Percentiles rank a stretch among this genome's conserved stretches.
Evolutionary conservation across 2,888 invertebrate species (phyloP).

Genomic region (Hemaris fuciformis): DNA sequence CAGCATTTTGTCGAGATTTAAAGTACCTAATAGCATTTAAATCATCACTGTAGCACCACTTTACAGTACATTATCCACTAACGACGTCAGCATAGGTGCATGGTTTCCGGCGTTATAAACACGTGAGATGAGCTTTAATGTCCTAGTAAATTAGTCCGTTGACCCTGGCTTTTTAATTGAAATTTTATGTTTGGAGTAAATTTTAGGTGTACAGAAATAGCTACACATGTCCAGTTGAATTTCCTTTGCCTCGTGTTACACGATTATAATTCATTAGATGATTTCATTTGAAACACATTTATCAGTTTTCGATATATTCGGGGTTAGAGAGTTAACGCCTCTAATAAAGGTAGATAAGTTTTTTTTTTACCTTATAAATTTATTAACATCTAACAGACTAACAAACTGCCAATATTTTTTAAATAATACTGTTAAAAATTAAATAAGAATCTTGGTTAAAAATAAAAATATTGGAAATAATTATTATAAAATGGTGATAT

Average conservation of each 20-base stretch:
- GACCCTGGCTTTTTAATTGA: constrained; percentile 33
- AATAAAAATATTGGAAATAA: too few relatives aligned
- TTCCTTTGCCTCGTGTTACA: not conserved
- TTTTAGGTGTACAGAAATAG: not conserved
- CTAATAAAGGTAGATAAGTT: too few relatives aligned
- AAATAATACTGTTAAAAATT: too few relatives aligned
- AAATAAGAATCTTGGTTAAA: too few relatives aligned
- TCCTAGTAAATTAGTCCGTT: constrained; percentile 40
- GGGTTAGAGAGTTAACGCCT: too few relatives aligned
- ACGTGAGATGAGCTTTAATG: constrained; percentile 31
- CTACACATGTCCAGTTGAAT: not conserved
- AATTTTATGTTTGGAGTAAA: constrained; percentile 20
- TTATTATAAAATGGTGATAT: too few relatives aligned
- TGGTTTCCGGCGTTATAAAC: constrained; percentile 44
- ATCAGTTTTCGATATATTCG: too few relatives aligned
- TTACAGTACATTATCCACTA: constrained; percentile 40
- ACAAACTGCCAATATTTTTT: too few relatives aligned
- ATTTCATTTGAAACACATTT: not conserved
- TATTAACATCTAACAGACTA: too few relatives aligned
- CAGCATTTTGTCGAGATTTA: constrained; percentile 51
- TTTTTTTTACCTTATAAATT: too few relatives aligned
- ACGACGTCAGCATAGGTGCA: constrained; percentile 24
- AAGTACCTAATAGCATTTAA: constrained; percentile 44
- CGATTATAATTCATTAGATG: not conserved
- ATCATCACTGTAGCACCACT: constrained; percentile 36